Percentiles rank a stretch among this genome's conserved stretches.
phyloP scores from a whole-genome alignment of 2,113 vertebrate genomes.

The Bufo bufo region DNA sequence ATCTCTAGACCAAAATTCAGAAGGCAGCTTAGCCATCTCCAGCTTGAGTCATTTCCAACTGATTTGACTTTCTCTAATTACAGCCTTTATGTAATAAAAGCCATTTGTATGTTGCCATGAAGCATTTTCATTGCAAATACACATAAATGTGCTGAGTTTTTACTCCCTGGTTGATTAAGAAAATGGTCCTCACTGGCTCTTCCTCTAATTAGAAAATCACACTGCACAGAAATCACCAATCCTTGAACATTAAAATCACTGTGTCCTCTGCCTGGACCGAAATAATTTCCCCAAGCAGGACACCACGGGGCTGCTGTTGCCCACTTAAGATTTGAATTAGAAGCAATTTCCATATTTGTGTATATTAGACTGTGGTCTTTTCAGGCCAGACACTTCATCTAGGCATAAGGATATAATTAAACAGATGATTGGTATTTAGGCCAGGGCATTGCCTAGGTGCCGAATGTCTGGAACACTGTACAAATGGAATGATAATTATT shows the following conservation, averaged over 20 bases:
- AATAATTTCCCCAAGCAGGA: slow-evolving; percentile 65
- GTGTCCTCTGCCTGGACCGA: slow-evolving; percentile 70
- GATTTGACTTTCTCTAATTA: slow-evolving; percentile 87
- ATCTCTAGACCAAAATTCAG: slow-evolving; percentile 83
- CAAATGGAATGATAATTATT: slow-evolving; percentile 8
- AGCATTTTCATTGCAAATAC: slow-evolving; percentile 77
- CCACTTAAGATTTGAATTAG: slow-evolving; percentile 56
- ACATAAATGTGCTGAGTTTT: slow-evolving; percentile 77
- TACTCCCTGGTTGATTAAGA: slow-evolving; percentile 75
- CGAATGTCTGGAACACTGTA: background rate
- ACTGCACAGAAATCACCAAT: slow-evolving; percentile 72
- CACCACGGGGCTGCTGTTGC: slow-evolving; percentile 54
- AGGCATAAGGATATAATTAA: slow-evolving; percentile 49
- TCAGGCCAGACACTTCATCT: slow-evolving; percentile 40
- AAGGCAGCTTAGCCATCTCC: slow-evolving; percentile 76
- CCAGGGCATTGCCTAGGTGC: slow-evolving; percentile 20
- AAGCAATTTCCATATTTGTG: slow-evolving; percentile 49
- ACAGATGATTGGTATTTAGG: slow-evolving; percentile 33
- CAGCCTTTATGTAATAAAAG: slow-evolving; percentile 80
- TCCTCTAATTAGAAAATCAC: slow-evolving; percentile 82
- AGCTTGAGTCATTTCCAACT: slow-evolving; percentile 81
- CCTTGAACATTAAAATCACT: slow-evolving; percentile 75
- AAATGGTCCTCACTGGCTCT: slow-evolving; percentile 72
- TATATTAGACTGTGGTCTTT: slow-evolving; percentile 58
- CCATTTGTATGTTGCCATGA: slow-evolving; percentile 77